A percentile compares a stretch with the other conserved stretches of the same genome.
phyloP scores from a whole-genome alignment of 2,888 invertebrate species.

The Phrixothrix hirtus region DNA sequence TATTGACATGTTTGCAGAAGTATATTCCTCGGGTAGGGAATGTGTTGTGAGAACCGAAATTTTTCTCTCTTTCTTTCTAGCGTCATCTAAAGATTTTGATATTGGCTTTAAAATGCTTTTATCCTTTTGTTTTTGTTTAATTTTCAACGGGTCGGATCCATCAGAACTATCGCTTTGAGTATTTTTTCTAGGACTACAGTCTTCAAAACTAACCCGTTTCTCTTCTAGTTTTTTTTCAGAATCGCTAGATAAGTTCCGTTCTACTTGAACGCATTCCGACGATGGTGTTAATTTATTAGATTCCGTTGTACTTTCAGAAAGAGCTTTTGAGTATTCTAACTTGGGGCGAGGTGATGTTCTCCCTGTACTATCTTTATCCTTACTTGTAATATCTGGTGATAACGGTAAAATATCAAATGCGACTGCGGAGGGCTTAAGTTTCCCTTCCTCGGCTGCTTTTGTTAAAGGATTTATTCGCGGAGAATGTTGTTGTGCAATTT shows the following conservation, averaged over 20 bases:
- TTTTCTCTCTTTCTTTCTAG: conserved; percentile 4
- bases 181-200: neutral
- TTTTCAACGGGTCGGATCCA: neutral
- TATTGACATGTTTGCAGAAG: neutral
- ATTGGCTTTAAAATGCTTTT: conserved; percentile 24
- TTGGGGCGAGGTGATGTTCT: conserved; percentile 15
- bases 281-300: neutral
- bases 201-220: conserved; percentile 37
- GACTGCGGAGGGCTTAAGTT: conserved; percentile 22
- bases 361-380: conserved; percentile 3
- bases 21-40: conserved; percentile 20
- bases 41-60: conserved; percentile 9
- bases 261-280: neutral
- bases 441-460: conserved; percentile 41
- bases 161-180: conserved; percentile 1
- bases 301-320: neutral
- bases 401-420: conserved; percentile 18
- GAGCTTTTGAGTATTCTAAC: neutral
- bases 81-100: conserved; percentile 21
- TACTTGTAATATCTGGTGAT: neutral
- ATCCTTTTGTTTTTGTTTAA: conserved; percentile 15
- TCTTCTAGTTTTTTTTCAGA: conserved; percentile 17
- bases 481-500: conserved; percentile 26
- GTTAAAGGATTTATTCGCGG: conserved; percentile 50
- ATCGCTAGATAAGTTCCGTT: neutral